Conservation (phyloP, 2,113 vertebrate genomes). For the Trochalopteron elliotii region DNA sequence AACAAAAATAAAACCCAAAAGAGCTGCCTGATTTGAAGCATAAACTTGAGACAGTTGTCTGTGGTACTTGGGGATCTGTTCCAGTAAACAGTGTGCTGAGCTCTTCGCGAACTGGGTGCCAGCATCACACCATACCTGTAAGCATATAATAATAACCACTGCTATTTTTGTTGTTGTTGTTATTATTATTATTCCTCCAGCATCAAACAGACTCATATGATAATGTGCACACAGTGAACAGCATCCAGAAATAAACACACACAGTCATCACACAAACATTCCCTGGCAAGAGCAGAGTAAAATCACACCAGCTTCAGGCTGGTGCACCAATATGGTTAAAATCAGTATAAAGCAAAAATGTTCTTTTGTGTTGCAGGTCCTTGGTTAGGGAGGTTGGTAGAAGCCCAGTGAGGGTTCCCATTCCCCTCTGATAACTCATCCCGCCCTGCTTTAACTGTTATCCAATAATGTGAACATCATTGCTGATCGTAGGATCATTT, state of each 20-base stretch:
- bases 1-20: neutral
- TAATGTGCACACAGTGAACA: conserved; percentile 1
- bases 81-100: accelerated
- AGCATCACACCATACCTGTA: neutral
- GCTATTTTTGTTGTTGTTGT: accelerated
- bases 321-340: conserved; percentile 38
- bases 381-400: neutral
- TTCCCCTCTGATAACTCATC: neutral
- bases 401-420: neutral
- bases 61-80: neutral
- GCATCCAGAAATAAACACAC: conserved; percentile 10
- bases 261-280: conserved; percentile 15
- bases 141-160: conserved; percentile 32
- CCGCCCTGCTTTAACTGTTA: neutral
- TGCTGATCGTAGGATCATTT: neutral
- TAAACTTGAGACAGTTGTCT: neutral
- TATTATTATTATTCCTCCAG: neutral
- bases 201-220: neutral
- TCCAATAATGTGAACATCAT: neutral
- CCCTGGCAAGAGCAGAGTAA: neutral
- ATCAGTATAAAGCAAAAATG: conserved; percentile 70
- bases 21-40: neutral
- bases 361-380: conserved; percentile 54
- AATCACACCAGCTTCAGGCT: neutral
- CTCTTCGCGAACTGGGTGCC: neutral